Percentiles rank a stretch among this genome's conserved stretches.
phyloP scores from a whole-genome alignment of 2,888 invertebrate species.

The Scrobipalpa atriplicella region DNA sequence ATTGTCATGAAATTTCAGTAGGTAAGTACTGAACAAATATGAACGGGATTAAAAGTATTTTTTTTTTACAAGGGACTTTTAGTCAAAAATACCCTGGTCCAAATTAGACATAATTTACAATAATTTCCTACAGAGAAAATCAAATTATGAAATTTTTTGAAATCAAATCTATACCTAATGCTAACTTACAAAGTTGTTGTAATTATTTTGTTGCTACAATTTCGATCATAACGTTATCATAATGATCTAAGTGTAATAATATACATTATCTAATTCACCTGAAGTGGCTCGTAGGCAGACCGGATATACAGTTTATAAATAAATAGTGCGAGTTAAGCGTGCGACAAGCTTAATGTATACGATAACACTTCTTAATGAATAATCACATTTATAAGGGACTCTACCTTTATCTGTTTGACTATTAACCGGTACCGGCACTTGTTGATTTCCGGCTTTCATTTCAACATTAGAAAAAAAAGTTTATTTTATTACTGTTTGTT shows the following conservation, averaged over 20 bases:
- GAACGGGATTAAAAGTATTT: too few relatives aligned
- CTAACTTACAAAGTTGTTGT: too few relatives aligned
- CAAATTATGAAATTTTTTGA: too few relatives aligned
- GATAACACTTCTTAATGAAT: conserved; percentile 39
- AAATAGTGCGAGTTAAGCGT: conserved; percentile 49
- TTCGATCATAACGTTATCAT: too few relatives aligned
- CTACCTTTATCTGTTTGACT: conserved; percentile 14
- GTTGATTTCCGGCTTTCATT: neutral
- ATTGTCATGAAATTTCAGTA: too few relatives aligned
- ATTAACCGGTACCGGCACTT: neutral
- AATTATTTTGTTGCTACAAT: too few relatives aligned
- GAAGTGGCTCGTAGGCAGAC: conserved; percentile 35
- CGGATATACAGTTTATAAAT: conserved; percentile 68
- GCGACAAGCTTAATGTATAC: conserved; percentile 42
- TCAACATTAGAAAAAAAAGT: neutral
- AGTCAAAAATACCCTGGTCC: too few relatives aligned
- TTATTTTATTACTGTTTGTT: neutral
- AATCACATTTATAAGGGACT: conserved; percentile 20
- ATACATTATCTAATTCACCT: neutral
- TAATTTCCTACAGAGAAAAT: too few relatives aligned
- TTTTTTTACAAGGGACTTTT: too few relatives aligned
- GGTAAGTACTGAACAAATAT: too few relatives aligned
- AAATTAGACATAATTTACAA: too few relatives aligned
- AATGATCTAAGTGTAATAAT: neutral
- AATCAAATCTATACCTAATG: too few relatives aligned